Base-by-base conservation (phyloP, 2,797 vertebrate genomes). In the Otus scops region DNA sequence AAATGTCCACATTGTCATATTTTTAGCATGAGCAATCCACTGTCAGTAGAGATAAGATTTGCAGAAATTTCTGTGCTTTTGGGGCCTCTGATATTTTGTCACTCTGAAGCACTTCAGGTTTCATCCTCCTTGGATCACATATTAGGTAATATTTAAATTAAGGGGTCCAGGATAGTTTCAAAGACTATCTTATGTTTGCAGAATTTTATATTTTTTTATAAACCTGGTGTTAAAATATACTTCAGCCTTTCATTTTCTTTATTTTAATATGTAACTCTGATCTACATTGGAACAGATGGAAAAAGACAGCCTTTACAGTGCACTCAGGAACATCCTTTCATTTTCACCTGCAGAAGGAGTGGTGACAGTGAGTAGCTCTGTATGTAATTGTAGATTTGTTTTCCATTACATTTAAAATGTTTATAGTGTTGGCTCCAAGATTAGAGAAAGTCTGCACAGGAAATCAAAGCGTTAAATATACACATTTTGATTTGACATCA, bases 391-490 rank as follows among this genome's bases (percentile, higher is more conserved):
- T 57, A 64, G 32, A 81, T 93, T 87, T 85, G 18, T 84, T 90
- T 94, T 95, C 60, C 18, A 47, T 89, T 79, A 65, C 26, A 64
- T 88, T 97, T 88, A 57, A 85, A 63, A 93, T 93, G 22, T 71
- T 89, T 93, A 65, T 92, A 74, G 19, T 68, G 30, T 93, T 91
- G 88, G 53, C 60, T 92, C 13, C 68, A 73, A 92, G 28, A 90
- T 57, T 95, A 89, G 80, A 94, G 59, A 85, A 50, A 75, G 19
- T 39, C 57, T 87, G 20, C 36, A 57, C 39, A 79, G 82, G 54
- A 97, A 96, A 95, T 80, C 83, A 85, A 96, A 91, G 41, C 0
- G 24, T 74, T 95, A 84, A 95, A 81, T 54, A 38, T 54, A 93
- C 65, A 67, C 3, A 1, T 64, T 32, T 95, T 34, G 10, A 89